Base-by-base conservation (phyloP, 1,140 invertebrate species). In the Prorops nasuta region DNA sequence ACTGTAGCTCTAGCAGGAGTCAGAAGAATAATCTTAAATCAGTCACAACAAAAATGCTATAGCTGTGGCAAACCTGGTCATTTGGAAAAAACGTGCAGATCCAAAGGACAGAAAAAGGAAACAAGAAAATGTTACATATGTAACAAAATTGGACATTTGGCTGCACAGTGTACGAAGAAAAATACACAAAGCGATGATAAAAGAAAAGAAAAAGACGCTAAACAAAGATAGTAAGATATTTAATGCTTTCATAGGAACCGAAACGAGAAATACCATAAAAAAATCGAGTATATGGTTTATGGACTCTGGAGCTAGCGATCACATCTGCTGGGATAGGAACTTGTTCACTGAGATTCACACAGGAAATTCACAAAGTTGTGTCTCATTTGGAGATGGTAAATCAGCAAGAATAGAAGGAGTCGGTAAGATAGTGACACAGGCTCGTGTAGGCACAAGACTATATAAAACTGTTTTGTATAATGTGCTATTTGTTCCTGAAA, bases 401-500 rank as follows among this genome's bases (percentile, higher is more conserved):
- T n/a, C 34, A 1, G 51, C 67, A 6, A 3, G 32, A 12, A 51
- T 70, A 16, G 66, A 32, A 6, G 64, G 64, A 7, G 47, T 32
- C 16, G 58, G 64, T 8, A 22, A 17, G 17, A 54, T 67, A 8
- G 51, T 59, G 19, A 41, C 67, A 20, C 8, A 47, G 18, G 46
- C 51, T 40, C 48, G 44, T 17, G 22, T 64, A 12, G 58, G 60
- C 10, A 36, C 53, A 35, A 51, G 7, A n/a, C 63, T 50, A 51
- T 16, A 42, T 8, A 18, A 35, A 10, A 63, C 56, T 21, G 46
- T 60, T 58, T 54, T 73, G 7, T 40, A 63, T 0, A 60, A 76
- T 39, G 70, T 77, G 0, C 40, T 74, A 32, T 71, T 54, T 55
- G 66, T 72, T 17, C 70, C 74, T 0, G 58, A 71, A 48, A 35